phyloP scores from a whole-genome alignment of 2,113 vertebrate genomes.

The Psittacula cyanocephala region DNA sequence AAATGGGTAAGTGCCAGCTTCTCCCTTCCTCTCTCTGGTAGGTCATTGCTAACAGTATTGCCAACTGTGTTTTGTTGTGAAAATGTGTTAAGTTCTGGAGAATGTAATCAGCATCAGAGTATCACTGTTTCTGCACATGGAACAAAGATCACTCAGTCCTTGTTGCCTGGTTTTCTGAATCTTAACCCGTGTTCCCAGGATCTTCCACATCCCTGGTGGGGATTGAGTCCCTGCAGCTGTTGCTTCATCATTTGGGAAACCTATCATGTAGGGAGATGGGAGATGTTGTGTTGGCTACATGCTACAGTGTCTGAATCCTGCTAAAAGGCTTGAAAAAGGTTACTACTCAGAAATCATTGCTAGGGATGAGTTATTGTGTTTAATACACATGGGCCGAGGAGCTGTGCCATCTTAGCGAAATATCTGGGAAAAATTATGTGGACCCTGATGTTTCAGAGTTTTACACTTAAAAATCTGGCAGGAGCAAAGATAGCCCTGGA shows the following conservation, averaged over 20 bases:
- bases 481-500: background rate
- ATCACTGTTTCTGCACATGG: background rate
- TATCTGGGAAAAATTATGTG: background rate
- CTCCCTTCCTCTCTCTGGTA: background rate
- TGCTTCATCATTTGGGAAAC: background rate
- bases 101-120: background rate
- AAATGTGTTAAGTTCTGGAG: background rate
- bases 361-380: background rate
- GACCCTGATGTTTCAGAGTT: background rate
- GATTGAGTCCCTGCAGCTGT: background rate
- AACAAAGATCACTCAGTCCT: background rate
- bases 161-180: background rate
- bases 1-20: background rate
- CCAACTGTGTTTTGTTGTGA: background rate
- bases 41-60: too few relatives aligned
- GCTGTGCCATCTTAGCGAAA: background rate
- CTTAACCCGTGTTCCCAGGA: background rate
- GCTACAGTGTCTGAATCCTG: background rate
- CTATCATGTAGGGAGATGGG: background rate
- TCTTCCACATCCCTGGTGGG: background rate
- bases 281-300: background rate
- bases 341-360: background rate
- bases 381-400: background rate
- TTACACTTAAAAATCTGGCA: background rate
- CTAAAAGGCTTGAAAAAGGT: background rate